Evolutionary conservation across 2,113 vertebrate species (phyloP).

Genomic region (Campylorhamphus procurvoides): DNA sequence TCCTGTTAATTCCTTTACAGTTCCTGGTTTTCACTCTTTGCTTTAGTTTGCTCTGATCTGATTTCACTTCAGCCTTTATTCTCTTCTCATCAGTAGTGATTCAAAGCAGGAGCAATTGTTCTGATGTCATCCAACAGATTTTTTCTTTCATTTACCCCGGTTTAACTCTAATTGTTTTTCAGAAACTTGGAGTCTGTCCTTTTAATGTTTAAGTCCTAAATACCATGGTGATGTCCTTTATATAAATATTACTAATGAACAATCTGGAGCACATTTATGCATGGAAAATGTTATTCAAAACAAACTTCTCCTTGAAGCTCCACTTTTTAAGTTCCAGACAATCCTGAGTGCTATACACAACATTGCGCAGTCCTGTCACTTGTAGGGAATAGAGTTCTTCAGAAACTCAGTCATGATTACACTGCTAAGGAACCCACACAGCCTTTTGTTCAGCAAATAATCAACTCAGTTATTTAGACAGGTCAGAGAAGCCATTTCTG

Average conservation of each 20-base stretch:
- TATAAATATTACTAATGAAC: not conserved
- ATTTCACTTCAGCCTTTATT: not conserved
- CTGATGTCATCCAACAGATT: not conserved
- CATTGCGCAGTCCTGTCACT: not conserved
- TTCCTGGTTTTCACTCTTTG: not conserved
- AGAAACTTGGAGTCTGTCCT: not conserved
- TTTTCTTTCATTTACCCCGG: not conserved
- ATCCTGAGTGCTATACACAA: not conserved
- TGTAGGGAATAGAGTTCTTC: not conserved
- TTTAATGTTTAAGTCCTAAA: not conserved
- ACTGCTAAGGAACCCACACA: not conserved
- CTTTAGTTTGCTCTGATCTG: not conserved
- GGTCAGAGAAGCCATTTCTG: not conserved
- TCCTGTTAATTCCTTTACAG: not conserved
- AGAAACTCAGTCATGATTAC: not conserved
- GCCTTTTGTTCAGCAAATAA: not conserved
- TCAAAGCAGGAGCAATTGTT: not conserved
- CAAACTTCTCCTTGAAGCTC: not conserved
- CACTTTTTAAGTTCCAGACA: not conserved
- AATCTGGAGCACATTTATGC: not conserved
- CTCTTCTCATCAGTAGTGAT: not conserved
- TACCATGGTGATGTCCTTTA: not conserved
- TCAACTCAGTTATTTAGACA: not conserved
- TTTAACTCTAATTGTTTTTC: not conserved
- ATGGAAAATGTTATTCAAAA: not conserved